Evolutionary conservation across 2,113 vertebrate species (phyloP).

Genomic region (Tympanuchus pallidicinctus): DNA sequence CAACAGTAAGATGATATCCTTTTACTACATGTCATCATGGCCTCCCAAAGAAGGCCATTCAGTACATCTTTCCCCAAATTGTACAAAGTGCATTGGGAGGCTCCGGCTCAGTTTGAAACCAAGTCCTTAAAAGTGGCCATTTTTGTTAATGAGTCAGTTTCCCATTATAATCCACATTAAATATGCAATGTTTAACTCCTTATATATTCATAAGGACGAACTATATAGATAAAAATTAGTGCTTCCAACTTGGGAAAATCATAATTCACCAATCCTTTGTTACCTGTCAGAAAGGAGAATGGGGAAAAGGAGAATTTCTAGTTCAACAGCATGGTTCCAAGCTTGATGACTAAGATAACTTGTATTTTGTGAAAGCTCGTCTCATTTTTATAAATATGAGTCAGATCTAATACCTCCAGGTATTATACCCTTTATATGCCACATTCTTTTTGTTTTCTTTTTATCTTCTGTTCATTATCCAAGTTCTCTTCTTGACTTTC

Average conservation of each 20-base stretch:
- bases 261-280: conserved; percentile 80
- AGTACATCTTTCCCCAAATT: conserved; percentile 78
- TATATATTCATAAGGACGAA: conserved; percentile 70
- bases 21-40: conserved; percentile 86
- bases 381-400: conserved; percentile 77
- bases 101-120: conserved; percentile 86
- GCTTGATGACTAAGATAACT: conserved; percentile 73
- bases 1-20: conserved; percentile 89
- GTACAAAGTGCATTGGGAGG: conserved; percentile 83
- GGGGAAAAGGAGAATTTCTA: conserved; percentile 74
- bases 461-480: conserved; percentile 78
- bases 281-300: conserved; percentile 73
- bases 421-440: conserved; percentile 78
- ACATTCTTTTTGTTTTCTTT: conserved; percentile 77
- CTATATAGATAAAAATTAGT: conserved; percentile 78
- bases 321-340: conserved; percentile 81
- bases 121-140: conserved; percentile 89
- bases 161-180: conserved; percentile 86
- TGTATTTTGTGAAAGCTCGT: conserved; percentile 70
- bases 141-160: conserved; percentile 79
- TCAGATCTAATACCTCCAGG: conserved; percentile 73
- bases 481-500: conserved; percentile 72
- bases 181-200: conserved; percentile 79
- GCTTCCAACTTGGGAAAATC: conserved; percentile 78
- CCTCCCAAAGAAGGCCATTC: conserved; percentile 80